Base-by-base conservation (phyloP, 2,888 invertebrate species). In the Papilio gigon region DNA sequence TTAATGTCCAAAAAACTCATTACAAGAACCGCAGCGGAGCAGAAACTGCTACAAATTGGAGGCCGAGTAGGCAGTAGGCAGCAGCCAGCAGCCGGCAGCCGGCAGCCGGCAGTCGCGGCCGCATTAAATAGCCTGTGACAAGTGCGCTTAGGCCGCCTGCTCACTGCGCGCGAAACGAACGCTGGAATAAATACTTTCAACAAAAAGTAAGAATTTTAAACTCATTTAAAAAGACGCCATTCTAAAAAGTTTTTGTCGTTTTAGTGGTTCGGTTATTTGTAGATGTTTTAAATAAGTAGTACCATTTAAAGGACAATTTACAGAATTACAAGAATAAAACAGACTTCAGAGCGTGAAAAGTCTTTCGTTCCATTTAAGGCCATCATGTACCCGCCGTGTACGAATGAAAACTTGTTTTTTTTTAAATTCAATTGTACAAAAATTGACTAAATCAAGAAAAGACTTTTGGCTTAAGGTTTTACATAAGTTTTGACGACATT, bases 1-100 rank as follows among this genome's bases (percentile, higher is more conserved):
- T 74, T 72, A 74, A 78, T 72, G 74, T 73, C 76, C 78, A 76
- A 80, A 80, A 80, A 78, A 77, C 78, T 79, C 75, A 78, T 80
- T 77, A 79, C 72, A 47, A 72, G 65, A 64, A 68, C 69, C 65
- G 73, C 76, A 76, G 63, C 72, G 73, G 65, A 70, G 76, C 73
- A 73, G 74, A 77, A 77, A 75, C 68, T 67, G 74, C 76, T 71
- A 75, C 77, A 78, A 77, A 78, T 77, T 77, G 77, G 74, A 73
- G 72, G 71, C 60, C 74, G 25, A 27, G 70, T 47, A 73, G 68
- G 71, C 73, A 75, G 75, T 67, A 76, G 76, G 72, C 77, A 73
- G 72, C 72, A 65, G 47, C 37, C 40, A n/a, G n/a, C n/a, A n/a
- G n/a, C n/a, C n/a, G n/a, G n/a, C n/a, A n/a, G n/a, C n/a, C n/a